phyloP scores from a whole-genome alignment of 2,888 invertebrate species.

The Steinernema carpocapsae region DNA sequence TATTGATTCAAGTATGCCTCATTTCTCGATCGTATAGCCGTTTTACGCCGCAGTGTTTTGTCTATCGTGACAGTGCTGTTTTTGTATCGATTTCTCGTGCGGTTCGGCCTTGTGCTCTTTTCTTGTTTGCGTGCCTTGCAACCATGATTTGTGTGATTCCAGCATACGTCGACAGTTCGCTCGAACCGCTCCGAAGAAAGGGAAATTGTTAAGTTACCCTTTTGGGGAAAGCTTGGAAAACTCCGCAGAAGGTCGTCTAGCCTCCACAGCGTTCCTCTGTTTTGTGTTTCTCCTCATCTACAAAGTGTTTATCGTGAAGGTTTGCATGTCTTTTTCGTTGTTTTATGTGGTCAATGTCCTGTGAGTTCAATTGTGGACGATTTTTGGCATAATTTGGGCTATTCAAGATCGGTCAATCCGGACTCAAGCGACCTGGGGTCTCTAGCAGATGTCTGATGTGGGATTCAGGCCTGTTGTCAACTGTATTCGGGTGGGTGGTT shows the following conservation, averaged over 20 bases:
- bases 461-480: no score
- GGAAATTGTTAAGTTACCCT: constrained; percentile 25
- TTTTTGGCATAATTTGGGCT: no score
- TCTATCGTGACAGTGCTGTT: not conserved
- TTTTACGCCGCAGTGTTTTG: not conserved
- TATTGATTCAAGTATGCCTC: not conserved
- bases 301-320: constrained; percentile 1
- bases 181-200: not conserved
- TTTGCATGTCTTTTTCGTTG: not conserved
- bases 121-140: not conserved
- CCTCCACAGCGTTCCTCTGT: not conserved
- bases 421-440: no score
- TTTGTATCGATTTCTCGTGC: not conserved
- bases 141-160: not conserved
- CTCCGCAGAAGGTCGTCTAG: not conserved
- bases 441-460: no score
- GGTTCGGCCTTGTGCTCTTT: not conserved
- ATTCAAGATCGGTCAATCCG: no score
- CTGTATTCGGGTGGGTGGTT: no score
- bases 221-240: constrained; percentile 17
- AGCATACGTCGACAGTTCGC: not conserved
- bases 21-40: no score
- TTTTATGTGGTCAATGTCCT: no score
- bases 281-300: not conserved
- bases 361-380: no score